Percentiles rank a stretch among this genome's conserved stretches.
These are phyloP conservation scores for Plodia interpunctella DNA, from an alignment of 1,140 invertebrate genomes.

Conservation along the genomic window DNA sequence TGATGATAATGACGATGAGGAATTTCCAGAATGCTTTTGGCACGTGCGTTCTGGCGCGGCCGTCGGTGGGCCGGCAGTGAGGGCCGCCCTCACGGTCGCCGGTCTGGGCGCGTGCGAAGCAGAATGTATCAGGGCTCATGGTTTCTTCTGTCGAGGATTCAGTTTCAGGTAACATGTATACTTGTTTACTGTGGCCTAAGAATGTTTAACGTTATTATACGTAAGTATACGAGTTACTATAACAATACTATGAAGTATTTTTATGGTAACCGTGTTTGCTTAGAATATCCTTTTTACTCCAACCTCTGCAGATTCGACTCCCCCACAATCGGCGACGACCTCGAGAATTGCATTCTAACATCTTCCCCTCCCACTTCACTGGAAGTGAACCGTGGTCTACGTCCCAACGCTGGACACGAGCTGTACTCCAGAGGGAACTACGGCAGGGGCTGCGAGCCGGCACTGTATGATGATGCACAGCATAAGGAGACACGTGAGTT, in stretches of 20 bases:
- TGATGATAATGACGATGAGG: no score
- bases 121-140: constrained; percentile 81
- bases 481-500: constrained; percentile 70
- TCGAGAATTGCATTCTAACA: constrained; percentile 85
- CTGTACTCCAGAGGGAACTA: constrained; percentile 87
- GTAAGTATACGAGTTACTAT: no score
- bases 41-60: constrained; percentile 84
- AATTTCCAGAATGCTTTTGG: constrained; percentile 85
- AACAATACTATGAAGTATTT: no score
- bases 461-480: constrained; percentile 48
- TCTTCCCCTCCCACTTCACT: constrained; percentile 82
- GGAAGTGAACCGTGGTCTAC: constrained; percentile 79
- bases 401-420: constrained; percentile 81
- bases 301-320: constrained; percentile 79
- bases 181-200: no score
- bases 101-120: constrained; percentile 86
- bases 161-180: constrained; percentile 87
- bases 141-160: constrained; percentile 87
- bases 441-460: constrained; percentile 85
- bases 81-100: constrained; percentile 80
- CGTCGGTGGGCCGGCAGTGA: constrained; percentile 79
- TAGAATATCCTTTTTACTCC: neutral
- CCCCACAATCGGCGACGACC: constrained; percentile 78
- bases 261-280: neutral
- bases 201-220: no score